phyloP scores from a whole-genome alignment of 1,140 invertebrate genomes.

The Tetragonula clypearis region DNA sequence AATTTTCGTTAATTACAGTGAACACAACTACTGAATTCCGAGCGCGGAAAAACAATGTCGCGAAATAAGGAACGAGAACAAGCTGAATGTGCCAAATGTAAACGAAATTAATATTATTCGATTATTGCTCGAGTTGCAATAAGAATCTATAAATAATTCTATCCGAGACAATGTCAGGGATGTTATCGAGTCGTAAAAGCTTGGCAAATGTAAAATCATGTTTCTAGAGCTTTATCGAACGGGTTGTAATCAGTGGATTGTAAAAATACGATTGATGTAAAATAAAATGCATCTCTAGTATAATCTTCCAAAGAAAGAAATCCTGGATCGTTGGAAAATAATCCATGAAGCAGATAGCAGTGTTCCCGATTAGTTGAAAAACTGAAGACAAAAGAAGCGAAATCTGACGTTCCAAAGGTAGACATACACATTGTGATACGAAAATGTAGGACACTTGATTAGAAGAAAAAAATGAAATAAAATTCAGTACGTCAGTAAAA shows the following conservation, averaged over 20 bases:
- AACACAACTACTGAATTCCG: too few relatives aligned
- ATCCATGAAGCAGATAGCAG: background rate
- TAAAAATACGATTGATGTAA: background rate
- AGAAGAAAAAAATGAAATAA: background rate
- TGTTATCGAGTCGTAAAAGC: conserved; percentile 24
- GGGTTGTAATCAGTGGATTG: background rate
- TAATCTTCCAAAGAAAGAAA: background rate
- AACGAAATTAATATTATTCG: conserved; percentile 38
- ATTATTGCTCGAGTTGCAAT: conserved; percentile 43
- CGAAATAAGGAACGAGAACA: conserved; percentile 15
- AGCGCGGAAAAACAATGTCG: conserved; percentile 5
- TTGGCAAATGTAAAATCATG: background rate
- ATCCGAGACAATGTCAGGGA: conserved; percentile 3
- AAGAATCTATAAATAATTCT: conserved; percentile 47
- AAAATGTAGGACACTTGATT: background rate
- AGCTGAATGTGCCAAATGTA: conserved; percentile 18
- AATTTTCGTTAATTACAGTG: background rate
- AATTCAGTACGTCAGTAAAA: too few relatives aligned
- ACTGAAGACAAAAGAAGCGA: background rate
- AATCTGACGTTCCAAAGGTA: background rate
- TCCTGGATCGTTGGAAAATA: background rate
- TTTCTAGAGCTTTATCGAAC: background rate
- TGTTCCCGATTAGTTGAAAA: background rate
- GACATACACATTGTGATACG: background rate
- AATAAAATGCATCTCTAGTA: background rate